Evolutionary conservation across 2,888 invertebrate species (phyloP).

Genomic region (Colostygia pectinataria): DNA sequence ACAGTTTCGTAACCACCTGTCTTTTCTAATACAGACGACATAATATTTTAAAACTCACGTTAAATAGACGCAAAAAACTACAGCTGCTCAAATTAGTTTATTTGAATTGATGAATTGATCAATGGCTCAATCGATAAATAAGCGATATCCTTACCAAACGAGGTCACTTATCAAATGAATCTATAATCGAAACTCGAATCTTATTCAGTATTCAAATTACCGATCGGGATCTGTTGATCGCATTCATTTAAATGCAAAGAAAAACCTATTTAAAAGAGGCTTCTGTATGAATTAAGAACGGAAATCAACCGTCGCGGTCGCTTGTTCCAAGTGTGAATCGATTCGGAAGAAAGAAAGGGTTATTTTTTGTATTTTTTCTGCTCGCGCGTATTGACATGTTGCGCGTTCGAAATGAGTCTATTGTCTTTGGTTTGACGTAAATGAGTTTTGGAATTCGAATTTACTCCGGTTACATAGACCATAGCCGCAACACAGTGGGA

Average conservation of each 20-base stretch:
- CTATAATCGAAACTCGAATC: conserved; percentile 79
- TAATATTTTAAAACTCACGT: conserved; percentile 27
- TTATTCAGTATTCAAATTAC: conserved; percentile 71
- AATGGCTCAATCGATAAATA: conserved; percentile 72
- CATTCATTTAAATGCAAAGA: conserved; percentile 65
- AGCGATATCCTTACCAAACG: conserved; percentile 76
- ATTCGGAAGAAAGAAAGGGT: conserved; percentile 70
- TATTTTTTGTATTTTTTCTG: conserved; percentile 52
- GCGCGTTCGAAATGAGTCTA: conserved; percentile 54
- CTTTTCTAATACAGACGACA: conserved; percentile 8
- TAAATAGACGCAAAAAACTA: conserved; percentile 22
- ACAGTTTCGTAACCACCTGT: conserved; percentile 14
- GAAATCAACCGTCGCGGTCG: conserved; percentile 78
- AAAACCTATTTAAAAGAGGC: conserved; percentile 66
- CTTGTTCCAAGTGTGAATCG: conserved; percentile 81
- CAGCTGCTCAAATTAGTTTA: conserved; percentile 24
- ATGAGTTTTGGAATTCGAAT: conserved; percentile 40
- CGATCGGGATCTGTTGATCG: conserved; percentile 66
- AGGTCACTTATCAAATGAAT: conserved; percentile 82
- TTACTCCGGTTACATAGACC: conserved; percentile 38
- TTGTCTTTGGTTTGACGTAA: conserved; percentile 42
- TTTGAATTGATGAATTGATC: conserved; percentile 46
- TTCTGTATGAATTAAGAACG: conserved; percentile 79
- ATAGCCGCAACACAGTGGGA: conserved; percentile 23
- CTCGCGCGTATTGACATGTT: conserved; percentile 68